Base-by-base conservation (phyloP, 2,888 invertebrate species). In the Apotomis betuletana region DNA sequence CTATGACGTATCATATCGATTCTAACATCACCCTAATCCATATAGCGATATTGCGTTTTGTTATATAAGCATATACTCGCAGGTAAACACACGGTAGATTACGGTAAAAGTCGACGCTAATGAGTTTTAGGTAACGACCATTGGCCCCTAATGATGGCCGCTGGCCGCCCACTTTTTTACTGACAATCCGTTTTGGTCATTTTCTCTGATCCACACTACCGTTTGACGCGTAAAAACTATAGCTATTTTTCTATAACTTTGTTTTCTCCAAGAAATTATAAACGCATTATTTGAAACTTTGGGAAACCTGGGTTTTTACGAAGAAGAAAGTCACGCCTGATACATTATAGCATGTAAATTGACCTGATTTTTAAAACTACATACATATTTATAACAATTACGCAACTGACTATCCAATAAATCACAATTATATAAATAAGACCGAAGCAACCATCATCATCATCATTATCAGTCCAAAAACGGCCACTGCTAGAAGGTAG, bases 111-210 rank as follows among this genome's bases (percentile, higher is more conserved):
- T 91, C 88, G 86, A 87, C 82, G 86, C 88, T 93, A 93, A 93
- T 92, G 93, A 91, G 88, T 91, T 93, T 92, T 90, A 85, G 89
- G 92, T 92, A 91, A 89, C 92, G 89, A 90, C 91, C 91, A 93
- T 93, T 92, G 93, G 93, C 85, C 86, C 86, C 76, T 83, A 86
- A 91, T 93, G 92, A 92, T 92, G 87, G 83, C 78, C 79, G 74
- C 81, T 87, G 65, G 90, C 86, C 92, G 81, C 92, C 93, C 91
- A 91, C 92, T 92, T 91, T 90, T 91, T 91, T 89, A 88, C 87
- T 82, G 83, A 82, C 86, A 86, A 88, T 91, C 87, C 85, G 88
- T 89, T 90, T 90, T 84, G 87, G 89, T 90, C 87, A 90, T 90
- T 89, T 89, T 84, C 86, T 57, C 55, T 55, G 58, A 15, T 41